These are phyloP conservation scores for Dinothrombium tinctorium DNA, from an alignment of 1,140 invertebrate genomes.

Conservation along the genomic window DNA sequence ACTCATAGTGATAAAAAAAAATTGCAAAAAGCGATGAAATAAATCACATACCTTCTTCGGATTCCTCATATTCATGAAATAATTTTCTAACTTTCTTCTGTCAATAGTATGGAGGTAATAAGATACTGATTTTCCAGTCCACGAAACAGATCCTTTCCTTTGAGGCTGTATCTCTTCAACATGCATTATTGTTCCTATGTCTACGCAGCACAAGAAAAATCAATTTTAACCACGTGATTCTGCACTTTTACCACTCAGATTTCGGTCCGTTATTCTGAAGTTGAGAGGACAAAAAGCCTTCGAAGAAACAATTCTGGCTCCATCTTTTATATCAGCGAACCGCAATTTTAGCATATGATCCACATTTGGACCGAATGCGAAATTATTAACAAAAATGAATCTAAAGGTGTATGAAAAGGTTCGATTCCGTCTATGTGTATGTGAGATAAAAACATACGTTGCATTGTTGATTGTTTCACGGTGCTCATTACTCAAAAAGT, in stretches of 20 bases:
- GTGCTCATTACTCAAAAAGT: slow-evolving; percentile 73
- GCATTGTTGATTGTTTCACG: slow-evolving; percentile 73
- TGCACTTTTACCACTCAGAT: slow-evolving; percentile 33
- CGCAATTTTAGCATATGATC: slow-evolving; percentile 85
- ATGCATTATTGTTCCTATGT: slow-evolving; percentile 96
- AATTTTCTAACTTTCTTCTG: slow-evolving; percentile 79
- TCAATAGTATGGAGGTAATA: slow-evolving; percentile 95
- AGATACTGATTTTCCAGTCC: slow-evolving; percentile 91
- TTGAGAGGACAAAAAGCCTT: slow-evolving; percentile 94
- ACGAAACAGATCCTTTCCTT: slow-evolving; percentile 78
- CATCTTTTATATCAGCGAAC: slow-evolving; percentile 85
- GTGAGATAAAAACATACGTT: too few relatives aligned
- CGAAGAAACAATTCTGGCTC: slow-evolving; percentile 88
- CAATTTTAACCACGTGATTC: neutral
- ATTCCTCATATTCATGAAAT: slow-evolving; percentile 56
- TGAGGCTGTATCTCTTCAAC: slow-evolving; percentile 83
- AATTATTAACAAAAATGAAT: slow-evolving; percentile 93
- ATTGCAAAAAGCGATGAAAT: slow-evolving; percentile 4
- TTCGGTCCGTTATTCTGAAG: slow-evolving; percentile 84
- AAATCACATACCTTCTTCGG: slow-evolving; percentile 42
- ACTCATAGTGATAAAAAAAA: too few relatives aligned
- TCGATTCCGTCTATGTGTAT: too few relatives aligned
- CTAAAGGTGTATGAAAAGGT: too few relatives aligned
- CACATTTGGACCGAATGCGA: slow-evolving; percentile 85
- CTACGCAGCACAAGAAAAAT: slow-evolving; percentile 24